A percentile compares a stretch with the other conserved stretches of the same genome.
Conservation (phyloP, 2,797 vertebrate genomes). For the Danio choprae region DNA sequence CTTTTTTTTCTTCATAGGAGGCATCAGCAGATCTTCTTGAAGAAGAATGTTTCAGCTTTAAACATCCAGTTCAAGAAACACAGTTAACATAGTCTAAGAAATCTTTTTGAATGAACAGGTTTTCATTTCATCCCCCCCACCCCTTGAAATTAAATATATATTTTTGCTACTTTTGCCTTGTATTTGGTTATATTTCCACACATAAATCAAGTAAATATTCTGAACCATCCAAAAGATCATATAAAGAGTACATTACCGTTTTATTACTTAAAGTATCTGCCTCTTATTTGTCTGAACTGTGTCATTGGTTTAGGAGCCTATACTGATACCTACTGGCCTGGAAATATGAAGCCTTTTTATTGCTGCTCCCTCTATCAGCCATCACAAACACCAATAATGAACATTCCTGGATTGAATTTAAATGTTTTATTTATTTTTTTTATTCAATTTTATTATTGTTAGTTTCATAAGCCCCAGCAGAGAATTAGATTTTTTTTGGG, state of each 20-base stretch:
- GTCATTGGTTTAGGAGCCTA: too few relatives aligned
- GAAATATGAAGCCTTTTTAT: neutral
- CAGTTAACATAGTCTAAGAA: neutral
- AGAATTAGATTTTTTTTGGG: neutral
- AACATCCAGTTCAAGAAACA: conserved; percentile 69
- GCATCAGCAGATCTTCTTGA: neutral
- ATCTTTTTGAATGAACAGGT: neutral
- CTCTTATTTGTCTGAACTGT: neutral
- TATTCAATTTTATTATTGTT: too few relatives aligned
- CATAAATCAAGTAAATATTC: neutral
- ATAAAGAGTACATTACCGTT: neutral
- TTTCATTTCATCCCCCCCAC: too few relatives aligned
- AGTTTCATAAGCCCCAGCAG: neutral
- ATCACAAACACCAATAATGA: neutral
- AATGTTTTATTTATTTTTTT: neutral
- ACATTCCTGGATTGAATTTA: neutral
- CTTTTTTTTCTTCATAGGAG: conserved; percentile 19
- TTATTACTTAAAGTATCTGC: neutral
- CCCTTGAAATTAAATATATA: neutral
- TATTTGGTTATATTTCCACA: neutral
- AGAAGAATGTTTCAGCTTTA: conserved; percentile 50
- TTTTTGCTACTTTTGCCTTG: neutral
- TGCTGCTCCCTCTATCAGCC: neutral
- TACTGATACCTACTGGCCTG: neutral
- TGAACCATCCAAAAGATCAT: too few relatives aligned